These are phyloP conservation scores for Frankliniella intonsa DNA, from an alignment of 2,888 invertebrate genomes.

Conservation along the genomic window DNA sequence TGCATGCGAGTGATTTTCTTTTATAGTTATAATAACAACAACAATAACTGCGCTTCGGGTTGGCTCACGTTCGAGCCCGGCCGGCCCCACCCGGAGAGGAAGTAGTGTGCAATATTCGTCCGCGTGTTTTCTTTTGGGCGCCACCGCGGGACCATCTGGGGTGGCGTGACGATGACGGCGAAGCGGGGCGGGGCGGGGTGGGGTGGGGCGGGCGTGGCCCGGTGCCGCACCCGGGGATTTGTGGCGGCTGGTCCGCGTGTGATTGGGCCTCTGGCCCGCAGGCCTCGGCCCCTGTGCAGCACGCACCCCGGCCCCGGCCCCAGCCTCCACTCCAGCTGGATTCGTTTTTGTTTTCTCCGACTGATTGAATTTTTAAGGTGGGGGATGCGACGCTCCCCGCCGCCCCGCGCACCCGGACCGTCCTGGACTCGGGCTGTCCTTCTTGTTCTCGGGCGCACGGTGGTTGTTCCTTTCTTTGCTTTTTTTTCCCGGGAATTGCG, in stretches of 20 bases:
- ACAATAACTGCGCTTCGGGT: neutral
- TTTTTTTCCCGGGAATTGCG: too few species aligned
- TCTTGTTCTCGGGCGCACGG: too few species aligned
- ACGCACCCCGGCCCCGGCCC: neutral
- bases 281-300: neutral
- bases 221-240: neutral
- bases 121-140: too few species aligned
- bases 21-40: too few species aligned
- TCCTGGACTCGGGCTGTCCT: too few species aligned
- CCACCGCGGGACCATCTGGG: too few species aligned
- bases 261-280: neutral
- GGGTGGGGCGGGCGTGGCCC: neutral
- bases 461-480: too few species aligned
- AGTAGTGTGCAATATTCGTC: too few species aligned
- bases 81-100: too few species aligned
- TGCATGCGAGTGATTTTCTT: neutral
- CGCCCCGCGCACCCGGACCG: too few species aligned
- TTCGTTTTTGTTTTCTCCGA: slow-evolving; percentile 11
- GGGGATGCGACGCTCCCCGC: neutral
- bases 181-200: neutral
- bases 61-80: too few species aligned
- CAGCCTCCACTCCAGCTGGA: neutral
- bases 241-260: neutral
- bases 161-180: too few species aligned
- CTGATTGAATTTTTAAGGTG: slow-evolving; percentile 18